A percentile compares a stretch with the other conserved stretches of the same genome.
These are phyloP conservation scores for Erythrolamprus reginae DNA, from an alignment of 2,113 vertebrate species.

Conservation along the genomic window DNA sequence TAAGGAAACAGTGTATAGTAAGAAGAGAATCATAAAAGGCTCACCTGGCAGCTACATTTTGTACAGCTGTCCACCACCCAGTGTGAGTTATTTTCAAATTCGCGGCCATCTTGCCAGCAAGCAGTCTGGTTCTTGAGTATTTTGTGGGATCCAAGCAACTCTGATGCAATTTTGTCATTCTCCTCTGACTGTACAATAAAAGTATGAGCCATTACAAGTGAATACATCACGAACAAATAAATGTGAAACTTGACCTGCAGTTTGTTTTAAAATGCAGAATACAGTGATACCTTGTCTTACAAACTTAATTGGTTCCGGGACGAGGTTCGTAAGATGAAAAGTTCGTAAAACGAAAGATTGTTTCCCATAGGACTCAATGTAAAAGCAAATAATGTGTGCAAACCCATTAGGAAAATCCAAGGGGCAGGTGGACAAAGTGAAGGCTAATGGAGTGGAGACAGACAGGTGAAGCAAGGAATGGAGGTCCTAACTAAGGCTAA, in stretches of 20 bases:
- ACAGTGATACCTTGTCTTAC: too few species aligned
- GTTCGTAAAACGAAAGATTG: too few species aligned
- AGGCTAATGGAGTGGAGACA: too few species aligned
- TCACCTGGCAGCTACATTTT: constrained; percentile 91
- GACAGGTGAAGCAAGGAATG: too few species aligned
- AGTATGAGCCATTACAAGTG: not conserved
- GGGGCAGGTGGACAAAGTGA: too few species aligned
- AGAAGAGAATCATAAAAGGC: constrained; percentile 7
- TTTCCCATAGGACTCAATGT: too few species aligned
- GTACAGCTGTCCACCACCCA: constrained; percentile 99
- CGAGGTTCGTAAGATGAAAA: too few species aligned
- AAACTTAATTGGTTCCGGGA: too few species aligned
- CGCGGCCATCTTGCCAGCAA: constrained; percentile 95
- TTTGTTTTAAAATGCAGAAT: not conserved
- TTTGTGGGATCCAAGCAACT: constrained; percentile 82
- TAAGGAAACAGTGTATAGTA: not conserved
- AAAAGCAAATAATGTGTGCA: too few species aligned
- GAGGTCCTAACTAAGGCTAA: too few species aligned
- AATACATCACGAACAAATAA: not conserved
- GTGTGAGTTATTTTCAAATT: constrained; percentile 90
- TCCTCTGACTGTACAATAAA: constrained; percentile 80
- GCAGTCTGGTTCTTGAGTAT: constrained; percentile 83
- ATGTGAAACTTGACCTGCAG: not conserved
- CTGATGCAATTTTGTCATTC: constrained; percentile 86
- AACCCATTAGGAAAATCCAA: too few species aligned